These are phyloP conservation scores for Pseudotriccus pelzelni DNA, from an alignment of 2,797 vertebrate genomes.

Conservation along the genomic window DNA sequence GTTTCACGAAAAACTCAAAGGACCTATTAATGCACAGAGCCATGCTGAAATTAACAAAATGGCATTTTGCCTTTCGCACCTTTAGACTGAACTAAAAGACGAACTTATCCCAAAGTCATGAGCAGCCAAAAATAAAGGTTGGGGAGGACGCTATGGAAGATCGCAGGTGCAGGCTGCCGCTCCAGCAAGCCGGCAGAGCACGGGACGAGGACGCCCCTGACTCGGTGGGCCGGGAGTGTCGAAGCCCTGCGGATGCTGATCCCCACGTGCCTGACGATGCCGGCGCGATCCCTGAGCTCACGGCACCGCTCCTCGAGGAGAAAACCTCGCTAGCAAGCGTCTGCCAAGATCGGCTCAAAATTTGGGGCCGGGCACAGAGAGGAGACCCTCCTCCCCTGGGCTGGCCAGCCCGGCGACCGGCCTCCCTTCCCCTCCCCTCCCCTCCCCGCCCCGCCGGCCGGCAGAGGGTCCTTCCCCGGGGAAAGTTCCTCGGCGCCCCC, in stretches of 20 bases:
- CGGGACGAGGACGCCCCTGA: fast-evolving
- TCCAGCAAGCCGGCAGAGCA: not conserved
- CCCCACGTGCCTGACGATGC: not conserved
- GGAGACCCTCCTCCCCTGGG: not conserved
- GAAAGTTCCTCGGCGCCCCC: not conserved
- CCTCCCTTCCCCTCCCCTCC: not conserved
- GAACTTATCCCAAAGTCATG: not conserved
- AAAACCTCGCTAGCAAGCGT: not conserved
- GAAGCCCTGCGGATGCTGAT: not conserved
- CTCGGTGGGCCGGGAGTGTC: not conserved
- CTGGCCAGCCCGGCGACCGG: not conserved
- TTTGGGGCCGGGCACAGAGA: not conserved
- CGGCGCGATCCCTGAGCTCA: not conserved
- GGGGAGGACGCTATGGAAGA: not conserved
- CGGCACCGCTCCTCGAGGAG: too few species aligned
- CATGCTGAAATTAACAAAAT: not conserved
- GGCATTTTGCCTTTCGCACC: not conserved
- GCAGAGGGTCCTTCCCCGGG: not conserved
- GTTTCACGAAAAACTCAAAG: fast-evolving
- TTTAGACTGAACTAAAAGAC: not conserved
- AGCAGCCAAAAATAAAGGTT: not conserved
- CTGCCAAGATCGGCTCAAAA: not conserved
- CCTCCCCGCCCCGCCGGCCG: not conserved
- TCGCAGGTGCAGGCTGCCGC: not conserved
- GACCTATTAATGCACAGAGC: not conserved